phyloP scores from a whole-genome alignment of 2,797 vertebrate genomes.

The Brachyalestes nurse region DNA sequence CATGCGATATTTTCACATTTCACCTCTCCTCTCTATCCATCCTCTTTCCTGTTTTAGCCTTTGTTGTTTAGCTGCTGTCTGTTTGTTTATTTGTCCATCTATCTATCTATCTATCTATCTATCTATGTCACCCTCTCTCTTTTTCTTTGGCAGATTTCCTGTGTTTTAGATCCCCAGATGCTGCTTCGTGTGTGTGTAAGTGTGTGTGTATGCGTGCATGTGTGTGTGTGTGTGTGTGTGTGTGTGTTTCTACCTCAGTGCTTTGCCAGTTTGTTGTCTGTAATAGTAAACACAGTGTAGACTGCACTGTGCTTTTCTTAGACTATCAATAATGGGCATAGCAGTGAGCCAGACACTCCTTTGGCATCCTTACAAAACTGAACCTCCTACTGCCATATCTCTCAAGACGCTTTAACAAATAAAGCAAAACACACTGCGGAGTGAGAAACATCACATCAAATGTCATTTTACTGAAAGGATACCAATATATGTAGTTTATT shows the following conservation, averaged over 20 bases:
- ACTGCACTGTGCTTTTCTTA: slow-evolving; percentile 55
- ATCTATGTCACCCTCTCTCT: slow-evolving; percentile 49
- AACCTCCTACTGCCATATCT: not conserved
- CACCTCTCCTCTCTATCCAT: slow-evolving; percentile 1
- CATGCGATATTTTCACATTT: slow-evolving; percentile 26
- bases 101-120: not conserved
- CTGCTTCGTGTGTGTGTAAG: slow-evolving; percentile 50
- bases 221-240: slow-evolving; percentile 29
- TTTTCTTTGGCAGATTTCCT: slow-evolving; percentile 60
- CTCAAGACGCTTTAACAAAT: not conserved
- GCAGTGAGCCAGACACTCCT: slow-evolving; percentile 16
- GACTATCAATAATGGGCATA: slow-evolving; percentile 19
- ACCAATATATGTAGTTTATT: too few species aligned
- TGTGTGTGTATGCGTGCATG: not conserved
- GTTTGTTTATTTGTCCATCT: slow-evolving; percentile 15
- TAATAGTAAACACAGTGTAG: slow-evolving; percentile 65
- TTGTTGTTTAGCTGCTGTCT: not conserved
- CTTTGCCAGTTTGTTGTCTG: slow-evolving; percentile 67
- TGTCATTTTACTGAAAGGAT: not conserved
- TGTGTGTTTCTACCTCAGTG: slow-evolving; percentile 18
- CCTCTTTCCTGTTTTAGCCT: not conserved
- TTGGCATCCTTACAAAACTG: slow-evolving; percentile 1
- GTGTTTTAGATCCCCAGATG: slow-evolving; percentile 61
- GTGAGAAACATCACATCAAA: not conserved
- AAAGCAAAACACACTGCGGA: not conserved